Conservation (phyloP, 1,140 invertebrate species). For the Drosophila pandora region DNA sequence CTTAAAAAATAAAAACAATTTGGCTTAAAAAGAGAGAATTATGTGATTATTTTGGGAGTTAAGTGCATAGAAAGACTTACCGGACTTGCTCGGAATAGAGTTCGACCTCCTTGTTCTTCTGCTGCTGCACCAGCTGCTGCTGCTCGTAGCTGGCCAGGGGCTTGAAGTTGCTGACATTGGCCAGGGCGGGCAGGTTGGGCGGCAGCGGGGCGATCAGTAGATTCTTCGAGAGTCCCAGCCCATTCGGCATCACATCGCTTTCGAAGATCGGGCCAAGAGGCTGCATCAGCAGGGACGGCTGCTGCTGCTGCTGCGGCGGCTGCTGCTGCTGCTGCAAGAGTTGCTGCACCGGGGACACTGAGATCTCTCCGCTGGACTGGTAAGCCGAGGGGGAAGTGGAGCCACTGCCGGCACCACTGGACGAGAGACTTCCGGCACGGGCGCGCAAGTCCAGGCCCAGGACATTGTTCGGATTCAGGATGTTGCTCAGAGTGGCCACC, state of each 20-base stretch:
- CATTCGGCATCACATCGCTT: conserved; percentile 45
- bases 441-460: conserved; percentile 83
- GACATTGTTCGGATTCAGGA: conserved; percentile 68
- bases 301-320: conserved; percentile 49
- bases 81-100: conserved; percentile 91
- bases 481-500: conserved; percentile 64
- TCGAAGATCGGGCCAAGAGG: conserved; percentile 27
- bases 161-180: conserved; percentile 71
- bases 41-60: neutral
- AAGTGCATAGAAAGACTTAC: conserved; percentile 85
- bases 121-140: conserved; percentile 76
- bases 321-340: conserved; percentile 44
- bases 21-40: too few relatives aligned
- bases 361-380: conserved; percentile 88
- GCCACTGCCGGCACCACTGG: conserved; percentile 86
- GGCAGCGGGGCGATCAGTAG: conserved; percentile 38
- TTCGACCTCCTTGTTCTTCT: conserved; percentile 88
- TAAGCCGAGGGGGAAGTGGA: conserved; percentile 88
- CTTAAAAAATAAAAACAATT: neutral
- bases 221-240: conserved; percentile 53
- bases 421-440: conserved; percentile 82
- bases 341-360: conserved; percentile 88
- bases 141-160: conserved; percentile 86
- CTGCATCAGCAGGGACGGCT: conserved; percentile 42
- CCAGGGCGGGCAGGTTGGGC: conserved; percentile 55